Conservation (phyloP, 2,797 vertebrate genomes). For the Macropus fuliginosus region DNA sequence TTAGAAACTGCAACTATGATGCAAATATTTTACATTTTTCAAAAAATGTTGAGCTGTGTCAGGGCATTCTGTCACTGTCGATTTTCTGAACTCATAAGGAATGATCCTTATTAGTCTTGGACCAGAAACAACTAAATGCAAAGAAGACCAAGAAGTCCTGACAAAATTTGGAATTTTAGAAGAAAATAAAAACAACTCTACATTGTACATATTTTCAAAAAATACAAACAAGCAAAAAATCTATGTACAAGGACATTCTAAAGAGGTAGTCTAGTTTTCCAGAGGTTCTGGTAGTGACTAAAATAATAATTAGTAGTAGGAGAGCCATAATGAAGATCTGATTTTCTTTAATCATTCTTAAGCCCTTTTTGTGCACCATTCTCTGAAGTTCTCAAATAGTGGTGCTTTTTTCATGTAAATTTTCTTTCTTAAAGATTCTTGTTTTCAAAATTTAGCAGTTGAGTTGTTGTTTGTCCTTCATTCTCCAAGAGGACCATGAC, state of each 20-base stretch:
- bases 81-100: conserved; percentile 82
- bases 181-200: conserved; percentile 52
- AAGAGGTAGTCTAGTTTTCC: conserved; percentile 62
- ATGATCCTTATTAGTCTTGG: conserved; percentile 79
- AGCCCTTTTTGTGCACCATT: no score
- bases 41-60: conserved; percentile 75
- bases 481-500: no score
- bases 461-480: no score
- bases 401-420: no score
- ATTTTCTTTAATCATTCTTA: conserved; percentile 49
- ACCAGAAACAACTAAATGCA: conserved; percentile 75
- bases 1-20: conserved; percentile 78
- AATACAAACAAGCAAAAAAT: conserved; percentile 38
- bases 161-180: conserved; percentile 61
- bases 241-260: conserved; percentile 61
- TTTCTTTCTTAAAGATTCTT: no score
- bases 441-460: no score
- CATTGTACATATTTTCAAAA: conserved; percentile 51
- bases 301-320: neutral
- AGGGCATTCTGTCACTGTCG: conserved; percentile 77
- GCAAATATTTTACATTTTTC: conserved; percentile 79
- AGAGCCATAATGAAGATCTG: conserved; percentile 62
- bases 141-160: conserved; percentile 72
- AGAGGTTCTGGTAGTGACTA: neutral
- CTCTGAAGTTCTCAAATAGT: no score